Conservation (phyloP, 2,113 vertebrate genomes). For the Sciurus niger region DNA sequence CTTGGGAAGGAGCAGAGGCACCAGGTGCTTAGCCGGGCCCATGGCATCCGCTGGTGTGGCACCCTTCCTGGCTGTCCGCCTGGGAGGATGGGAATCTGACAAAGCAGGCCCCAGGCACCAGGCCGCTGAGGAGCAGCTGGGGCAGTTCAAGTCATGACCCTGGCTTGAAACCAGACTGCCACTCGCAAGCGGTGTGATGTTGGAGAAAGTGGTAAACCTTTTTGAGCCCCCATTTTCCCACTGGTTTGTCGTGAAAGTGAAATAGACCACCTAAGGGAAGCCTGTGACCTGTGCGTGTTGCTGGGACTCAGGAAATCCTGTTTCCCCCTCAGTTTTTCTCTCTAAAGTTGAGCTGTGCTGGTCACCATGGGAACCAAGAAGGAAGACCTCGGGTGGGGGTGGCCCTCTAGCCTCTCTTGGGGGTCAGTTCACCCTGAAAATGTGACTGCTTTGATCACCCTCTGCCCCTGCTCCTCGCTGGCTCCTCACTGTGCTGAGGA, state of each 20-base stretch:
- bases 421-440: neutral
- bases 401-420: neutral
- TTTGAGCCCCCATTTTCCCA: neutral
- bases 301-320: neutral
- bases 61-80: neutral
- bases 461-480: too few species aligned
- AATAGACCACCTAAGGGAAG: neutral
- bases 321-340: neutral
- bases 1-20: neutral
- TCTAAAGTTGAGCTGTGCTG: neutral
- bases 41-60: neutral
- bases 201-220: neutral
- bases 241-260: neutral
- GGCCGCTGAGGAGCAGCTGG: neutral
- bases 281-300: rapidly evolving
- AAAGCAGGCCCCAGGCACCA: neutral
- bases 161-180: neutral
- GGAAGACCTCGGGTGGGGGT: neutral
- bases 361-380: neutral
- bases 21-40: neutral
- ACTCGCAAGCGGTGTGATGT: rapidly evolving
- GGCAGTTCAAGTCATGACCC: neutral
- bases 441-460: neutral
- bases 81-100: neutral
- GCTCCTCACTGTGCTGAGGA: neutral